Evolutionary conservation across 1,140 invertebrate genomes (phyloP).

Genomic region (Scaptodrosophila lebanonensis): DNA sequence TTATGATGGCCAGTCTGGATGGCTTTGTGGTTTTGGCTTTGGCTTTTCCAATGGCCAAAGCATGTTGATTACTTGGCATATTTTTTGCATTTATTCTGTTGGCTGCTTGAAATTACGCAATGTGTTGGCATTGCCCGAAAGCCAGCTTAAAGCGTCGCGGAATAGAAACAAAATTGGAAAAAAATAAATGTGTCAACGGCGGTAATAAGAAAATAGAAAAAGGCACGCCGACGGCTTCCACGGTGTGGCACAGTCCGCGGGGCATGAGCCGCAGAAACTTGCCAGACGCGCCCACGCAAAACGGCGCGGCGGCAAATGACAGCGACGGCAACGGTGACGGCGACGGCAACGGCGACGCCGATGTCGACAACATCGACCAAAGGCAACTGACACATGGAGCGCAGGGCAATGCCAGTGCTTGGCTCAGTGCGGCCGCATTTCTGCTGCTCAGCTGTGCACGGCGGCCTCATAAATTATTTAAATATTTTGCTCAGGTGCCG

Average conservation of each 20-base stretch:
- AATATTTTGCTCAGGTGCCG: conserved; percentile 51
- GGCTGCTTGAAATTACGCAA: conserved; percentile 31
- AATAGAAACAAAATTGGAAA: too few relatives aligned
- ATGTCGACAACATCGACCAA: too few relatives aligned
- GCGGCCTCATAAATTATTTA: conserved; percentile 68
- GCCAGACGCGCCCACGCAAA: conserved; percentile 56
- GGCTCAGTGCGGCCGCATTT: neutral
- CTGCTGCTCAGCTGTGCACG: conserved; percentile 48
- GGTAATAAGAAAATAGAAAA: conserved; percentile 10
- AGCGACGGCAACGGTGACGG: neutral
- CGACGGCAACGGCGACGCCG: neutral
- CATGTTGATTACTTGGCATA: too few relatives aligned
- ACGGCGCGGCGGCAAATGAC: conserved; percentile 19
- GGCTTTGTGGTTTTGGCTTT: conserved; percentile 5
- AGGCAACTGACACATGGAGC: too few relatives aligned
- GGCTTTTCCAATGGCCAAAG: conserved; percentile 16
- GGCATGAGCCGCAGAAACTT: conserved; percentile 30
- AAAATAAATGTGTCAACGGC: conserved; percentile 21
- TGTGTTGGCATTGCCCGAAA: conserved; percentile 20
- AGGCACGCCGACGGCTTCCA: conserved; percentile 1
- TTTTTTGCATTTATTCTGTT: too few relatives aligned
- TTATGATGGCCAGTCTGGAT: conserved; percentile 35
- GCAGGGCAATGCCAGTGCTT: too few relatives aligned
- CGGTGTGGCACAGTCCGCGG: neutral
- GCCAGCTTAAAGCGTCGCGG: too few relatives aligned